phyloP scores from a whole-genome alignment of 2,888 invertebrate species.

The Tuta absoluta region DNA sequence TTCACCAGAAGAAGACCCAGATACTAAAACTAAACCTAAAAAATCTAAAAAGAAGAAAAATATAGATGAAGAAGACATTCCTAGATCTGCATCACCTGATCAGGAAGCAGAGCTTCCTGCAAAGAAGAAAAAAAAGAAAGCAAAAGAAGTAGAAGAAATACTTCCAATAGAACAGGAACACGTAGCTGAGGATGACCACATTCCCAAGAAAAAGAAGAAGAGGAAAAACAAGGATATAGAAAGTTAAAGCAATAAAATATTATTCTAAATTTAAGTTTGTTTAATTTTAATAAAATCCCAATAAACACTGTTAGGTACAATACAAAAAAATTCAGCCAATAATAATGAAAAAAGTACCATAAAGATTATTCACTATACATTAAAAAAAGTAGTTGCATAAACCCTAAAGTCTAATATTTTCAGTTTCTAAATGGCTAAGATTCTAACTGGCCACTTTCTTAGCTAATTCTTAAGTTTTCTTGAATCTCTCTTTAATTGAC shows the following conservation, averaged over 20 bases:
- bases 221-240: conserved; percentile 50
- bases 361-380: no score
- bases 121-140: conserved; percentile 43
- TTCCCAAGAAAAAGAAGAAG: conserved; percentile 59
- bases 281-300: background rate
- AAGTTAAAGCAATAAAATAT: background rate
- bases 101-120: conserved; percentile 37
- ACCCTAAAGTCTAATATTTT: no score
- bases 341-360: no score
- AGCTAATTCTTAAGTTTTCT: no score
- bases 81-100: background rate
- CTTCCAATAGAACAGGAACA: background rate
- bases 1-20: conserved; percentile 26
- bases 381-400: no score
- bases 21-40: conserved; percentile 29
- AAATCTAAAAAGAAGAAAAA: conserved; percentile 42
- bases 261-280: background rate
- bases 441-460: no score
- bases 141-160: background rate
- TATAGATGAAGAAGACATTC: background rate
- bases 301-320: no score
- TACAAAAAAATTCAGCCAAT: no score
- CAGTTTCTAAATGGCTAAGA: no score
- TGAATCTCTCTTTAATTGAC: no score
- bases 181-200: background rate